Base-by-base conservation (phyloP, 2,888 invertebrate genomes). In the Eledone cirrhosa region DNA sequence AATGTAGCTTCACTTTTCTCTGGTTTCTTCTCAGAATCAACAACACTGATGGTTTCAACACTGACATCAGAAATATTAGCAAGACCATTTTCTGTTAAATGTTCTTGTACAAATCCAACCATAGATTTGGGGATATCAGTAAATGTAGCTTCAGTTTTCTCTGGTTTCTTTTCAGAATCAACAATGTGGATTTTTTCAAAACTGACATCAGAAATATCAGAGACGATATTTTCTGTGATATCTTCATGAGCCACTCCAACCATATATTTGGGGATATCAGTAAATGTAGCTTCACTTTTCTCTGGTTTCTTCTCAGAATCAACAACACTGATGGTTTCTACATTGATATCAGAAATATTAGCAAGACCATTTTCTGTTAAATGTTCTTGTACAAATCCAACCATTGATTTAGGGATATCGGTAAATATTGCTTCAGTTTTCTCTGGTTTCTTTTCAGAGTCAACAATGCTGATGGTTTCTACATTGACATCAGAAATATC, bases 351-450 rank as follows among this genome's bases (percentile, higher is more conserved):
- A 29, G 67, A 67, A 67, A 67, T 67, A 67, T 67, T 33, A 67
- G 67, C 29, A 31, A 67, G 33, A 27, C 67, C 67, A 29, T 27
- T 29, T 14, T 67, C 67, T 67, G 67, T 0, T 29, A 67, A 67
- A 67, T 67, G 67, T 29, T 29, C 67, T 67, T 67, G 31, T 5
- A 67, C 33, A 31, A 67, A 22, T 67, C 67, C 67, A 67, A 33
- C 31, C 67, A 67, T 67, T 29, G 67, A 67, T 67, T 67, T 67
- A 11, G 67, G 22, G 16, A 67, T 67, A 67, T 67, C 67, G 22
- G 29, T 31, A 29, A 33, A 67, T 29, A 67, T 67, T 19, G 67
- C 31, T 31, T 67, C 31, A 22, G 67, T 67, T 29, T 67, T 29
- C 29, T 67, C 67, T 11, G 19, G 16, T 8, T 31, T 7, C 22